Evolutionary conservation across 2,888 invertebrate genomes (phyloP).

Genomic region (Macrophya alboannulata): DNA sequence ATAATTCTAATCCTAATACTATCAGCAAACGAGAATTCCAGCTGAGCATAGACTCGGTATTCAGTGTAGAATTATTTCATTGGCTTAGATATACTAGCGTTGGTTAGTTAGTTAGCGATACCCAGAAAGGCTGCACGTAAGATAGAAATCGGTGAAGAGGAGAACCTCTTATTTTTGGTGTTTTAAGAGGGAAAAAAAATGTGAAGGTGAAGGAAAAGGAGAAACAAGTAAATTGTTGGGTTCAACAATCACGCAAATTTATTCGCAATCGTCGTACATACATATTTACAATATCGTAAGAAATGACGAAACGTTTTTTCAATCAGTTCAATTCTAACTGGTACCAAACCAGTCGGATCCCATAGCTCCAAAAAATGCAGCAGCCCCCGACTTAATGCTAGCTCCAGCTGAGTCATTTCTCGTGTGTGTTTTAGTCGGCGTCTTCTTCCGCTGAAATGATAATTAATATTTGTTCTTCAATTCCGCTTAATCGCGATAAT

Average conservation of each 20-base stretch:
- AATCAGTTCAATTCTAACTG: conserved; percentile 65
- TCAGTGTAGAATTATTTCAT: conserved; percentile 21
- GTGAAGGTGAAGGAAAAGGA: not conserved
- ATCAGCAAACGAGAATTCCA: conserved; percentile 1
- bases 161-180: not conserved
- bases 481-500: not conserved
- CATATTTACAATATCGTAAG: conserved; percentile 14
- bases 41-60: conserved; percentile 4
- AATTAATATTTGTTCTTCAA: conserved; percentile 30
- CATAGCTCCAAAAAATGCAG: conserved; percentile 91
- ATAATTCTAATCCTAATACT: conserved; percentile 38
- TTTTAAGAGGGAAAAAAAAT: not conserved
- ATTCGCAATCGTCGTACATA: conserved; percentile 9
- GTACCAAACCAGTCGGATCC: conserved; percentile 91
- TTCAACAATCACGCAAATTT: conserved; percentile 25
- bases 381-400: conserved; percentile 87
- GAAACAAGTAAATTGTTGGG: not conserved
- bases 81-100: not conserved
- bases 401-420: conserved; percentile 81
- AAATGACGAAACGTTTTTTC: not conserved
- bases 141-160: not conserved
- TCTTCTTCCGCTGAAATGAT: conserved; percentile 81
- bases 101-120: not conserved
- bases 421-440: conserved; percentile 76
- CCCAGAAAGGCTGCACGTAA: not conserved